A percentile compares a stretch with the other conserved stretches of the same genome.
Evolutionary conservation across 2,113 vertebrate genomes (phyloP).

Genomic region (Lepisosteus osseus): DNA sequence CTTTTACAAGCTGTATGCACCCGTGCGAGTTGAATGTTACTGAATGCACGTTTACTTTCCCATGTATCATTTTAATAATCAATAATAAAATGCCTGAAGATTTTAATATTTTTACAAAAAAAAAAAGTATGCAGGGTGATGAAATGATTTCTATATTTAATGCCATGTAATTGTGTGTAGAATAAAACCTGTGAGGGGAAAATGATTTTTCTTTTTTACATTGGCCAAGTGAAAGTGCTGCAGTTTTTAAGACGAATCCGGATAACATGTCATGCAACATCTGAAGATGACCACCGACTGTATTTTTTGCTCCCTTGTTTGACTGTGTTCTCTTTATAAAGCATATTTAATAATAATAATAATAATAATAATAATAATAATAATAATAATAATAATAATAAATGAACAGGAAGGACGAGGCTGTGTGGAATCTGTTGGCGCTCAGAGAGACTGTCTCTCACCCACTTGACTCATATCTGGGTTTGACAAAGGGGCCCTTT

Average conservation of each 20-base stretch:
- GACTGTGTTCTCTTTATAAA: constrained; percentile 62
- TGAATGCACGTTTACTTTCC: constrained; percentile 58
- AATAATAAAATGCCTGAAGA: background rate
- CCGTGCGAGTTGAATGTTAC: constrained; percentile 31
- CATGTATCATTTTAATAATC: constrained; percentile 41
- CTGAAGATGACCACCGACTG: constrained; percentile 47
- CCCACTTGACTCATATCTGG: background rate
- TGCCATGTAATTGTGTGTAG: constrained; percentile 29
- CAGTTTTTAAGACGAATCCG: constrained; percentile 37
- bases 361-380: constrained; percentile 57
- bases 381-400: too few species aligned
- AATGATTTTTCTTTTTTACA: constrained; percentile 9
- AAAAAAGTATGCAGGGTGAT: constrained; percentile 47
- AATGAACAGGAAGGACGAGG: background rate
- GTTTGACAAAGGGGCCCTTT: constrained; percentile 5
- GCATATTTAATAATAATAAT: constrained; percentile 65
- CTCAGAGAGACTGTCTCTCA: background rate
- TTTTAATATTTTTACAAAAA: constrained; percentile 26
- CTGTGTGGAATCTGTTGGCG: background rate
- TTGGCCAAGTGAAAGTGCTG: constrained; percentile 20
- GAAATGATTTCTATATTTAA: constrained; percentile 47
- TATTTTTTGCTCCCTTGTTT: constrained; percentile 59
- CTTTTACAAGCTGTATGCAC: constrained; percentile 41
- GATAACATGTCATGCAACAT: constrained; percentile 40
- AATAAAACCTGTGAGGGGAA: constrained; percentile 38